Percentiles rank a stretch among this genome's conserved stretches.
Evolutionary conservation across 2,797 vertebrate species (phyloP).

Genomic region (Mycteria americana): DNA sequence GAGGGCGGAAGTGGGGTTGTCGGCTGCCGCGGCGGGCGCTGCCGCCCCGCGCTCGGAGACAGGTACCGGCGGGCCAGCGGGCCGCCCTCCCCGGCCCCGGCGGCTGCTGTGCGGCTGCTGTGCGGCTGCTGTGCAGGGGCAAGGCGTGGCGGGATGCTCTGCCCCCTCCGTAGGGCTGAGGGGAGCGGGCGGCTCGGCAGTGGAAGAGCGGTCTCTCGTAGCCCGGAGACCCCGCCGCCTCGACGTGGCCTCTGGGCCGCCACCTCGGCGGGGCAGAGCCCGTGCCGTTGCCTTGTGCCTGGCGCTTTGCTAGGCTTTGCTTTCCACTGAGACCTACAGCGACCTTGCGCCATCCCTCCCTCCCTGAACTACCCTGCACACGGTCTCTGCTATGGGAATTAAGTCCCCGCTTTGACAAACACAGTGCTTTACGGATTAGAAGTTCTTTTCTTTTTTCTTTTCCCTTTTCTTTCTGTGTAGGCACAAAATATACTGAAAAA

Average conservation of each 20-base stretch:
- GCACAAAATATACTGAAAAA: no score
- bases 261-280: background rate
- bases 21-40: accelerated
- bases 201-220: no score
- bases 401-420: background rate
- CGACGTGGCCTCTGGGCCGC: no score
- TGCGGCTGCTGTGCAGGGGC: no score
- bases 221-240: background rate
- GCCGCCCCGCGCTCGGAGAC: accelerated
- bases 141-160: background rate
- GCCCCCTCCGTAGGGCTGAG: background rate
- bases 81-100: no score
- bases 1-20: background rate
- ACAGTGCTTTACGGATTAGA: background rate
- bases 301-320: background rate
- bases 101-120: no score
- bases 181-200: background rate
- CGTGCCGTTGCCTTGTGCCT: no score
- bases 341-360: no score
- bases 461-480: accelerated
- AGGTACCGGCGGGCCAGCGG: background rate
- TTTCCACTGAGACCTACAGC: accelerated
- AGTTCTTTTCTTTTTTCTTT: no score
- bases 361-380: accelerated
- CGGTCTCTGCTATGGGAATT: accelerated